Conservation (phyloP, 2,113 vertebrate species). For the Oreochromis niloticus region DNA sequence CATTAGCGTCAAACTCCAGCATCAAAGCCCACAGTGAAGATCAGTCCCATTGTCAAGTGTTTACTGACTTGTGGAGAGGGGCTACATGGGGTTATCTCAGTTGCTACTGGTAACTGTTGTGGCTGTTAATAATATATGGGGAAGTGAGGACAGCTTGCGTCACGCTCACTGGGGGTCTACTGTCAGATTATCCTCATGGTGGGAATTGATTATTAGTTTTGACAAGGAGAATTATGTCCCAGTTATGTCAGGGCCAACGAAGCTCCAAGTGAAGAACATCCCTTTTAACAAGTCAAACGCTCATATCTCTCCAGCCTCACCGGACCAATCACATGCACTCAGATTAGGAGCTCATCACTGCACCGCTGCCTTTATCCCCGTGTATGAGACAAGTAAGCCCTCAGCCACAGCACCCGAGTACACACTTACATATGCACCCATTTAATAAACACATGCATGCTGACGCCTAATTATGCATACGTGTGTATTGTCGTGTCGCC, state of each 20-base stretch:
- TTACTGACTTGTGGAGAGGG: constrained; percentile 1
- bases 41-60: constrained; percentile 21
- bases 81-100: constrained; percentile 16
- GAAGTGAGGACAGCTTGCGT: constrained; percentile 41
- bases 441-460: constrained; percentile 28
- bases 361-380: constrained; percentile 42
- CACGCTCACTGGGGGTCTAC: constrained; percentile 39
- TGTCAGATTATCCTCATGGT: constrained; percentile 67
- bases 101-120: constrained; percentile 45
- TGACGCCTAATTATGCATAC: constrained; percentile 13
- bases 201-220: constrained; percentile 73
- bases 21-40: constrained; percentile 29
- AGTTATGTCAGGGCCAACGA: constrained; percentile 73
- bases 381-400: constrained; percentile 24
- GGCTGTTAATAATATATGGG: constrained; percentile 39
- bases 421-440: not conserved
- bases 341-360: constrained; percentile 52
- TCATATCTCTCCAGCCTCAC: constrained; percentile 46
- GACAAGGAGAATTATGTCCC: constrained; percentile 70
- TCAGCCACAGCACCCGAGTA: constrained; percentile 6
- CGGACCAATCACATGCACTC: constrained; percentile 37
- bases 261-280: constrained; percentile 66
- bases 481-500: constrained; percentile 39
- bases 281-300: constrained; percentile 69
- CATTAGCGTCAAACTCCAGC: constrained; percentile 54